Percentiles rank a stretch among this genome's conserved stretches.
These are phyloP conservation scores for Anthopleura xanthogrammica DNA, from an alignment of 92 coral and sea anemone genomes.

Conservation along the genomic window DNA sequence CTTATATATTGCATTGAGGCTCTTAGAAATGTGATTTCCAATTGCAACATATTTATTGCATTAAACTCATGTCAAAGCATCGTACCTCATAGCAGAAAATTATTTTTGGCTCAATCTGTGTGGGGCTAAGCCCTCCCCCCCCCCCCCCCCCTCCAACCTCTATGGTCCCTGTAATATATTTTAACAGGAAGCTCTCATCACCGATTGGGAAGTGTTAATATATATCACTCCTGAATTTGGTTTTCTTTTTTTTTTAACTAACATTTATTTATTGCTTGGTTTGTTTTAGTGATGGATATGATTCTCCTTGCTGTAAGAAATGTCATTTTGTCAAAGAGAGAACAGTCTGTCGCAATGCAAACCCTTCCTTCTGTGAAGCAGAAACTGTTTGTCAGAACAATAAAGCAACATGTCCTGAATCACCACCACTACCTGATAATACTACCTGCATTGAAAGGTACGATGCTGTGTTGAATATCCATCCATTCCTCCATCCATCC, in stretches of 20 bases:
- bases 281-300: slow-evolving; percentile 69
- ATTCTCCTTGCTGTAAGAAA: slow-evolving; percentile 72
- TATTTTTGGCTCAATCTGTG: too few relatives aligned
- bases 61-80: too few relatives aligned
- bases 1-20: too few relatives aligned
- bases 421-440: slow-evolving; percentile 59
- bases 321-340: slow-evolving; percentile 47
- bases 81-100: too few relatives aligned
- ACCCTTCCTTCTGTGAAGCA: slow-evolving; percentile 60
- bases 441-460: slow-evolving; percentile 83
- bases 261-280: neutral
- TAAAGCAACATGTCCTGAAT: slow-evolving; percentile 46
- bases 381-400: slow-evolving; percentile 52
- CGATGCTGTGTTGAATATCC: neutral
- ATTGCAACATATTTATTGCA: neutral
- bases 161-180: too few relatives aligned
- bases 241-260: neutral
- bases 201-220: too few relatives aligned
- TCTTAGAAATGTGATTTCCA: too few relatives aligned
- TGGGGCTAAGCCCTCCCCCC: too few relatives aligned
- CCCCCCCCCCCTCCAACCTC: too few relatives aligned
- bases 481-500: too few relatives aligned
- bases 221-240: neutral
- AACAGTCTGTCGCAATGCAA: slow-evolving; percentile 58
- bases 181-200: too few relatives aligned